Conservation (phyloP, 2,888 invertebrate species). For the Noctua pronuba region DNA sequence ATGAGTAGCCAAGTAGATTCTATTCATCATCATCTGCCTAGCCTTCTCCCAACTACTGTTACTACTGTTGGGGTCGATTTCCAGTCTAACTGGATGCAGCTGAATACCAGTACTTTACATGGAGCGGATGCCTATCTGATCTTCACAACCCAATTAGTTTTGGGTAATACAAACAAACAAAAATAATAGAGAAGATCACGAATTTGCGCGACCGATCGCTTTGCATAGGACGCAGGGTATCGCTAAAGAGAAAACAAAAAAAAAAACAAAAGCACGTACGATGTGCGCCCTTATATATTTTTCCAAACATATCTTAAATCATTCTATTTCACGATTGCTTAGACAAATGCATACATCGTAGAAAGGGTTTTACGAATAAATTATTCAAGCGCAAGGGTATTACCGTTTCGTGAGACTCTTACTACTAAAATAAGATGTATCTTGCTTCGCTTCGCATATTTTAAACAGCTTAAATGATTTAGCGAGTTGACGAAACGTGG, state of each 20-base stretch:
- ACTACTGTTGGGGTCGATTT: too few species aligned
- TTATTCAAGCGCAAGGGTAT: constrained; percentile 42
- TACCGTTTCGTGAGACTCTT: constrained; percentile 23
- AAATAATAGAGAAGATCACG: neutral
- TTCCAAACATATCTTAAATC: constrained; percentile 7
- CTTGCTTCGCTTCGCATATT: constrained; percentile 29
- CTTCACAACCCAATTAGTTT: neutral
- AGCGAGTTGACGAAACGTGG: neutral
- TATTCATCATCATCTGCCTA: neutral
- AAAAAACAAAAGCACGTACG: constrained; percentile 1
- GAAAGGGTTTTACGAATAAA: constrained; percentile 46
- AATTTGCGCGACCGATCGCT: neutral
- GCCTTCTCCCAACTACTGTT: too few species aligned
- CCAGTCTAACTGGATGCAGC: rapidly evolving
- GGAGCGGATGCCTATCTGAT: neutral
- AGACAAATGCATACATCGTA: constrained; percentile 35
- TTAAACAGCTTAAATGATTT: constrained; percentile 36
- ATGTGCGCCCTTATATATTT: neutral
- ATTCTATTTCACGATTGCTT: constrained; percentile 34
- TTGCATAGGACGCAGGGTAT: neutral
- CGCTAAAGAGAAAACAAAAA: neutral
- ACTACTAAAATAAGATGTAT: constrained; percentile 28
- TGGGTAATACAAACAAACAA: too few species aligned
- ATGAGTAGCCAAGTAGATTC: too few species aligned
- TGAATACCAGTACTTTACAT: neutral